Percentiles rank a stretch among this genome's conserved stretches.
These are phyloP conservation scores for Nipponacmea schrenckii DNA, from an alignment of 2,888 invertebrate species.

Conservation along the genomic window DNA sequence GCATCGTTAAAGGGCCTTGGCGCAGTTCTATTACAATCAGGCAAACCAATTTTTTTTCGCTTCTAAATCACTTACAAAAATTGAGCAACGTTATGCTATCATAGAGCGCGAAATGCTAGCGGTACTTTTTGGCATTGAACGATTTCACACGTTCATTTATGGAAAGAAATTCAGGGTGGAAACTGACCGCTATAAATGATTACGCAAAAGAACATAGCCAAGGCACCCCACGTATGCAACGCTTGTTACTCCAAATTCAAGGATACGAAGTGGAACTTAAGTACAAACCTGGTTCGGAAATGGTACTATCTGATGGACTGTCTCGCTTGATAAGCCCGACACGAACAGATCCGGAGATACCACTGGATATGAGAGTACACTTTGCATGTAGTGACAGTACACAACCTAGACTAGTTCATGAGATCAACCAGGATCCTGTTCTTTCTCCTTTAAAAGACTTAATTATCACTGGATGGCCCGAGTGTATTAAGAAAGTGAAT, in stretches of 20 bases:
- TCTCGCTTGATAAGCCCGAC: neutral
- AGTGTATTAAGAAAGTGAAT: neutral
- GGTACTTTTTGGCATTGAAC: neutral
- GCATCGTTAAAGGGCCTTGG: neutral
- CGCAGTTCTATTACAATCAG: neutral
- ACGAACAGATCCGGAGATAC: neutral
- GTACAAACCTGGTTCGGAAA: neutral
- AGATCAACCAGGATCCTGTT: neutral
- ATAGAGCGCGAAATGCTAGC: neutral
- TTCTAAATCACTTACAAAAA: neutral
- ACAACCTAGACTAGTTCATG: neutral
- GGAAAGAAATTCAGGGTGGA: neutral
- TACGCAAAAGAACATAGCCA: neutral
- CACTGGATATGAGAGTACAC: neutral
- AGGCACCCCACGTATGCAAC: neutral
- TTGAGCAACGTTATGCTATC: neutral
- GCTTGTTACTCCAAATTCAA: neutral
- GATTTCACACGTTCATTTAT: neutral
- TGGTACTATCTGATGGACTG: neutral
- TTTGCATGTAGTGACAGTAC: neutral
- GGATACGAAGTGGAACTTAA: neutral
- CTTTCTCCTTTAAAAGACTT: neutral
- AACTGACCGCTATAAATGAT: neutral
- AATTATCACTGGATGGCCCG: neutral
- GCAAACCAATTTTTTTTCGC: neutral